Evolutionary conservation across 2,113 vertebrate genomes (phyloP).

Genomic region (Hypocryptadius cinnamomeus): DNA sequence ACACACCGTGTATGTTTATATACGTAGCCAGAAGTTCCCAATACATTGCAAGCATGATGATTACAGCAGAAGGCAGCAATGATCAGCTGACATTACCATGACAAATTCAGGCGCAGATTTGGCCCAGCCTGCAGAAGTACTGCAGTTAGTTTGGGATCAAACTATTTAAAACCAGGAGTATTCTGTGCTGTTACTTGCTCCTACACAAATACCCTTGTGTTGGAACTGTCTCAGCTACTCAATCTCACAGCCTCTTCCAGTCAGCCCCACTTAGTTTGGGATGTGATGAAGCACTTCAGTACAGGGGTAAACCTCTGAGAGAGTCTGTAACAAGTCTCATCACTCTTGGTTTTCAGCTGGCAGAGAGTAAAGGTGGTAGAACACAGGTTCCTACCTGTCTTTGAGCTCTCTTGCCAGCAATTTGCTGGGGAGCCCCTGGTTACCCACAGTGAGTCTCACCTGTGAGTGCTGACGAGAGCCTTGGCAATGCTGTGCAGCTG

Average conservation of each 20-base stretch:
- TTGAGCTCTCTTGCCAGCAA: background rate
- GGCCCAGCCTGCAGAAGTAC: background rate
- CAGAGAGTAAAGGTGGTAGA: background rate
- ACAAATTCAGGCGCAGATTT: background rate
- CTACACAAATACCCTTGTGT: background rate
- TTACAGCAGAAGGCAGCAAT: background rate
- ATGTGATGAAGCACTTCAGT: background rate
- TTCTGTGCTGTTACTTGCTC: background rate
- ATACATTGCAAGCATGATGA: background rate
- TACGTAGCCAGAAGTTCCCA: background rate
- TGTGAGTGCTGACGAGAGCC: background rate
- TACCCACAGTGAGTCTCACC: background rate
- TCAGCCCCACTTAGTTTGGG: background rate
- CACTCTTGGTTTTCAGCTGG: background rate
- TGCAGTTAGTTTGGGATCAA: background rate
- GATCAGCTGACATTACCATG: background rate
- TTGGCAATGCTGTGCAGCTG: background rate
- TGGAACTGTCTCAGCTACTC: background rate
- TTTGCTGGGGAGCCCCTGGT: background rate
- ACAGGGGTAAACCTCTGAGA: background rate
- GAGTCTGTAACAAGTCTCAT: background rate
- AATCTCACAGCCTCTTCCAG: background rate
- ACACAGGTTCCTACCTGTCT: background rate
- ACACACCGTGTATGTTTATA: background rate
- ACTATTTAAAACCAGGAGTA: background rate